Percentiles rank a stretch among this genome's conserved stretches.
Conservation (phyloP, 2,797 vertebrate genomes). For the Staurois parvus region DNA sequence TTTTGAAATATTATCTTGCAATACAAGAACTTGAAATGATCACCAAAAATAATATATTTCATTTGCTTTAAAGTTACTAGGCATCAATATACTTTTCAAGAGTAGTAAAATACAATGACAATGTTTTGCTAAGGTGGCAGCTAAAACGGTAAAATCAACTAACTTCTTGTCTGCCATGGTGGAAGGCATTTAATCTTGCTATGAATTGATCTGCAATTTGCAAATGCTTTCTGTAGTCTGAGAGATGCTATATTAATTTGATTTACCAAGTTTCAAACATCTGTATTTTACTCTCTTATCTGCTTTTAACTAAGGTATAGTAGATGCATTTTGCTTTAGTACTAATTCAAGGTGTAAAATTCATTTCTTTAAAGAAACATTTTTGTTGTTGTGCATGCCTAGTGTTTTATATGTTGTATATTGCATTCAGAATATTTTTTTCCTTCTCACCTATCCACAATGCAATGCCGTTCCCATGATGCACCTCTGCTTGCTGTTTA, state of each 20-base stretch:
- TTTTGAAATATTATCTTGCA: constrained; percentile 11
- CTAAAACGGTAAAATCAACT: constrained; percentile 64
- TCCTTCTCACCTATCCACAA: constrained; percentile 99
- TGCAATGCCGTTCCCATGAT: constrained; percentile 99
- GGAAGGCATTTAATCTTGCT: constrained; percentile 66
- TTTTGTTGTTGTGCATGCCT: constrained; percentile 98
- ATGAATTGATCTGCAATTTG: constrained; percentile 78
- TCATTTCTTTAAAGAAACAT: constrained; percentile 89
- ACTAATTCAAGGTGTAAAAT: constrained; percentile 92
- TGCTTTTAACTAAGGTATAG: constrained; percentile 90
- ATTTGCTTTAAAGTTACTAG: constrained; percentile 57
- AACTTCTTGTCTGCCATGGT: constrained; percentile 78
- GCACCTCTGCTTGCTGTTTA: constrained; percentile 99
- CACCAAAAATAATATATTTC: constrained; percentile 42
- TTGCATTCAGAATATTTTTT: constrained; percentile 99
- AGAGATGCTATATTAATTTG: constrained; percentile 83
- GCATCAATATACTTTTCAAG: constrained; percentile 55
- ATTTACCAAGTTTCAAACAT: constrained; percentile 87
- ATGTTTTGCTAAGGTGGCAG: constrained; percentile 28
- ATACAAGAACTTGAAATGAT: constrained; percentile 54
- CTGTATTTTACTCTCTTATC: constrained; percentile 89
- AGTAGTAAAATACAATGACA: constrained; percentile 61
- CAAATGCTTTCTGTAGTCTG: constrained; percentile 81
- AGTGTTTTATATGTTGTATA: constrained; percentile 98
- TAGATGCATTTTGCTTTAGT: constrained; percentile 89